Evolutionary conservation across 2,113 vertebrate genomes (phyloP), one percentile per base, ranked within the genome.

Genomic region (Cercopithecus mona): DNA sequence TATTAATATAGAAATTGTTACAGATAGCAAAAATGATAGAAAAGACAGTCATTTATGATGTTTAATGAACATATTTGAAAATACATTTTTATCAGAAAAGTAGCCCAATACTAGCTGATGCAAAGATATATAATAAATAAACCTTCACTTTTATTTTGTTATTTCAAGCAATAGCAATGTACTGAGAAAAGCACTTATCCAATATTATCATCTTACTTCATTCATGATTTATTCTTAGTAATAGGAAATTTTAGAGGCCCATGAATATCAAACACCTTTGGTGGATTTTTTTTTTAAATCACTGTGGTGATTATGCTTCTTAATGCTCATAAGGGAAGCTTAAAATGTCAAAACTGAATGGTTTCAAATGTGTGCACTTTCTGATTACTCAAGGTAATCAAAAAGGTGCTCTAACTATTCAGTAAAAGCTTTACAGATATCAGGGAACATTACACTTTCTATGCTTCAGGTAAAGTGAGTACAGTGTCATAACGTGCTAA

Each of bases 1-100:
- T 86, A 64, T 73, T 57, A 85, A 23, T 59, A 16, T 55, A 40
- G 27, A 30, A 59, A 86, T 90, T 52, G n/a, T 86, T 93, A n/a
- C 48, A 40, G 3, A 40, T 16, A 68, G 8, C 3, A 79, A 50
- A 85, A 79, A 57, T 92, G 25, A 13, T 70, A 57, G 38, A 76
- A 73, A 88, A 52, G 30, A 59, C 16, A 55, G 2, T 0, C 84
- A 84, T 61, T 78, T 79, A 61, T 86, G 50, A 68, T 78, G 76
- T 80, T 96, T 88, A 79, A 90, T 12, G 85, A 94, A 64, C 68
- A 59, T 4, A 85, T 94, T 92, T 94, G 4, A 90, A 84, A n/a
- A 80, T 35, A 59, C 2, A 38, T 45, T 86, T 94, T 86, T 43
- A 27, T 81, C 13, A 80, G 22, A 92, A 76, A 96, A 57, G 1